Evolutionary conservation across 2,888 invertebrate species (phyloP).

Genomic region (Polietes domitor): DNA sequence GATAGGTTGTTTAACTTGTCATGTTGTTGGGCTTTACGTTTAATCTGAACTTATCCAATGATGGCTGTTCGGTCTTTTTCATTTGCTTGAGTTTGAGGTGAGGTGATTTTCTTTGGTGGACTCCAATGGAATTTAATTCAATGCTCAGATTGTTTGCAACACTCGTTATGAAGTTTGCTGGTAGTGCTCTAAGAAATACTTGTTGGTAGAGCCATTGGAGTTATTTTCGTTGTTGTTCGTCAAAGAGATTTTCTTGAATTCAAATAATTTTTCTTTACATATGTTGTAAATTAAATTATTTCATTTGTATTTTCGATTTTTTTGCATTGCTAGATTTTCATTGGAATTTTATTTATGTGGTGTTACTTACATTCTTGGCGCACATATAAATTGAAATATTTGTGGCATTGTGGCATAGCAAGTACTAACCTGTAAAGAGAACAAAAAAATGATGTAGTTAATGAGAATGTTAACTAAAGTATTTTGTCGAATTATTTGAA

Average conservation of each 20-base stretch:
- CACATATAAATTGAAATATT: background rate
- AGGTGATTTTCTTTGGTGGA: background rate
- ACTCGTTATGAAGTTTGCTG: background rate
- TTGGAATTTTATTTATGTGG: background rate
- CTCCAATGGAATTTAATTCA: slow-evolving; percentile 18
- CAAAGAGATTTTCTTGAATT: slow-evolving; percentile 26
- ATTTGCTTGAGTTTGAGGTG: no score
- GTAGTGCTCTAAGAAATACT: no score
- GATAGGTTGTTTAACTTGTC: slow-evolving; percentile 47
- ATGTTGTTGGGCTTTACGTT: slow-evolving; percentile 33
- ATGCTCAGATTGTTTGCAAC: background rate
- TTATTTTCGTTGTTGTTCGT: no score
- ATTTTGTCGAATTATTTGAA: background rate
- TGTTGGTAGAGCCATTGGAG: no score
- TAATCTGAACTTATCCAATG: background rate
- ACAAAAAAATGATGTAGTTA: background rate
- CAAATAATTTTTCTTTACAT: slow-evolving; percentile 30
- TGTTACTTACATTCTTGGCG: slow-evolving; percentile 7
- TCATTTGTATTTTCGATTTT: background rate
- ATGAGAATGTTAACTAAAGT: background rate
- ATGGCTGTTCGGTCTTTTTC: background rate
- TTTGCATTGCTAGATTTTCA: slow-evolving; percentile 31
- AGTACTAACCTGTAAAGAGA: slow-evolving; percentile 55
- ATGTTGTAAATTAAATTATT: background rate
- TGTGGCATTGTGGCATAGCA: background rate